Evolutionary conservation across 2,888 invertebrate genomes (phyloP).

Genomic region (Drosophila macrospina): DNA sequence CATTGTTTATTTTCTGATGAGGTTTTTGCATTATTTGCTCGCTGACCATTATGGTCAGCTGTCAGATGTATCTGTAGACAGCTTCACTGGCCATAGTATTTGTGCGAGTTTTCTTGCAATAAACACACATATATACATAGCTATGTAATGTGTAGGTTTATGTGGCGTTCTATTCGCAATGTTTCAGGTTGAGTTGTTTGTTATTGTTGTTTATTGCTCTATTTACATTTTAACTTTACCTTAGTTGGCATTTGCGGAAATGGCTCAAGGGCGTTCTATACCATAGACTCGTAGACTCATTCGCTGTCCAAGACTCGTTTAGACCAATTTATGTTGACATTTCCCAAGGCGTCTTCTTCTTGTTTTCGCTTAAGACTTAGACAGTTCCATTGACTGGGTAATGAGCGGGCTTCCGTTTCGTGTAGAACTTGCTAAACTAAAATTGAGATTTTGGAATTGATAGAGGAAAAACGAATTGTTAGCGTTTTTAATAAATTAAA

Average conservation of each 20-base stretch:
- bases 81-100: conserved; percentile 4
- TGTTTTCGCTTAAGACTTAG: not conserved
- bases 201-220: conserved; percentile 50
- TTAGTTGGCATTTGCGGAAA: conserved; percentile 76
- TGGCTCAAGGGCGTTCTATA: conserved; percentile 63
- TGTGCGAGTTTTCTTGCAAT: conserved; percentile 35
- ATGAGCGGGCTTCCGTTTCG: not conserved
- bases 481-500: conserved; percentile 75
- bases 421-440: no score
- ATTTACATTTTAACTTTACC: conserved; percentile 69
- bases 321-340: conserved; percentile 67
- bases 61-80: conserved; percentile 43
- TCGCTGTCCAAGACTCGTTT: conserved; percentile 15
- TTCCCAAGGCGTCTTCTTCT: conserved; percentile 40
- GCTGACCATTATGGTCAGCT: conserved; percentile 63
- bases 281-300: conserved; percentile 1
- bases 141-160: conserved; percentile 56
- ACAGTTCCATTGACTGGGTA: not conserved
- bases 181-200: conserved; percentile 34
- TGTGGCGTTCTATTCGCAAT: conserved; percentile 30
- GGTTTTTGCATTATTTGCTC: conserved; percentile 23
- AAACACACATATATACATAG: conserved; percentile 25
- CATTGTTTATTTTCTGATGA: conserved; percentile 46
- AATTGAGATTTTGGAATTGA: not conserved
- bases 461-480: conserved; percentile 6